phyloP scores from a whole-genome alignment of 2,888 invertebrate genomes.

The Thalpophila matura region DNA sequence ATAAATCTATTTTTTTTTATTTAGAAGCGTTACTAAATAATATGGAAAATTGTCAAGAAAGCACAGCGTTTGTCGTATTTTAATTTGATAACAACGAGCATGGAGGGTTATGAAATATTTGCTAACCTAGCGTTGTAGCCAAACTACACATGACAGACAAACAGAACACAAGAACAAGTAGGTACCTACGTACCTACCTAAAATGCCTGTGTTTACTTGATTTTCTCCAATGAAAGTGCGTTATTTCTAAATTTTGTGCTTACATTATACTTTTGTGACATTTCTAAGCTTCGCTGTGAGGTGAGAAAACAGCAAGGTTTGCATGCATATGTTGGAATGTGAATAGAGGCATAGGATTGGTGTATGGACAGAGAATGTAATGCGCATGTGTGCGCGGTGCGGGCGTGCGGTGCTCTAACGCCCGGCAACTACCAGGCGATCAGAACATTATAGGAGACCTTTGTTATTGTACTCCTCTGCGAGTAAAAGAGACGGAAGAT shows the following conservation, averaged over 20 bases:
- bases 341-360: conserved; percentile 66
- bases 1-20: no score
- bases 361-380: conserved; percentile 62
- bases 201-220: no score
- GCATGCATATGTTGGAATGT: conserved; percentile 37
- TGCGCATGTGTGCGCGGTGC: conserved; percentile 89
- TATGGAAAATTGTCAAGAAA: no score
- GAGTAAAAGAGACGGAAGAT: conserved; percentile 36
- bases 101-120: no score
- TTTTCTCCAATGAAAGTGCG: no score
- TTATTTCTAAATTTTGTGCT: background rate
- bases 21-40: no score
- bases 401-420: conserved; percentile 87
- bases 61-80: no score
- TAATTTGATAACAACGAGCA: no score
- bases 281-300: conserved; percentile 41
- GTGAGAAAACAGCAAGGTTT: conserved; percentile 25
- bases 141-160: no score
- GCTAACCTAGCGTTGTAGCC: no score
- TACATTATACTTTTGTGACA: conserved; percentile 2
- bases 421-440: conserved; percentile 87
- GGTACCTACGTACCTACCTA: no score
- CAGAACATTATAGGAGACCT: conserved; percentile 68
- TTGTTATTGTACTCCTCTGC: conserved; percentile 17
- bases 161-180: no score